Evolutionary conservation across 2,888 invertebrate species (phyloP), one percentile per base, ranked within the genome.

Genomic region (Sphinx pinastri): DNA sequence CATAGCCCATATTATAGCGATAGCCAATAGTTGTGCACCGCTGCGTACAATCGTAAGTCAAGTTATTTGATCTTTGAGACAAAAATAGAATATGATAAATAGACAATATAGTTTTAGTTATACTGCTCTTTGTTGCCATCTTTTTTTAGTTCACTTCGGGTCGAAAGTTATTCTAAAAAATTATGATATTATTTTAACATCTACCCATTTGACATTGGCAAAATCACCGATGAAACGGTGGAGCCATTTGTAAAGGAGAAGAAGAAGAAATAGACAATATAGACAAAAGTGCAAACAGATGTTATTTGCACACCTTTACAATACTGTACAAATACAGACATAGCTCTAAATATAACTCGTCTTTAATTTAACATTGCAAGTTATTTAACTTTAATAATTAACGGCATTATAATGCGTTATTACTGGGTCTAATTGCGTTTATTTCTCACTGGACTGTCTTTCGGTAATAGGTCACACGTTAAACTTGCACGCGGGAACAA

Each of bases 341-440:
- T 16, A 54, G 16, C n/a, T 13, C 5, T 54, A 54, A 16, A 54
- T 54, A 5, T 54, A 54, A 16, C 54, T 54, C 60, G 47, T 47
- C 47, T 47, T 45, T 60, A n/a, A 45, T n/a, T 60, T 5, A 45
- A 14, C n/a, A 38, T 59, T 59, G 58, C 14, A 59, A 51, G 51
- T 51, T 51, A 51, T 51, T 51, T 51, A 51, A 51, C 47, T 49
- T 49, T 63, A 19, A 19, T 63, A 49, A 63, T 63, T 63, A 63
- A 19, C 63, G 6, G 47, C 19, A 63, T 63, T 63, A 13, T 63
- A 49, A 63, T 63, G 63, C 63, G 16, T 12, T 51, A 45, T 60
- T 66, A 57, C 49, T 67, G 51, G 55, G 49, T 55, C 58, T 67
- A 70, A 70, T 70, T 70, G 67, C 31, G 38, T 70, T 67, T 67